Conservation (phyloP, 2,797 vertebrate species). For the Monodelphis domestica region DNA sequence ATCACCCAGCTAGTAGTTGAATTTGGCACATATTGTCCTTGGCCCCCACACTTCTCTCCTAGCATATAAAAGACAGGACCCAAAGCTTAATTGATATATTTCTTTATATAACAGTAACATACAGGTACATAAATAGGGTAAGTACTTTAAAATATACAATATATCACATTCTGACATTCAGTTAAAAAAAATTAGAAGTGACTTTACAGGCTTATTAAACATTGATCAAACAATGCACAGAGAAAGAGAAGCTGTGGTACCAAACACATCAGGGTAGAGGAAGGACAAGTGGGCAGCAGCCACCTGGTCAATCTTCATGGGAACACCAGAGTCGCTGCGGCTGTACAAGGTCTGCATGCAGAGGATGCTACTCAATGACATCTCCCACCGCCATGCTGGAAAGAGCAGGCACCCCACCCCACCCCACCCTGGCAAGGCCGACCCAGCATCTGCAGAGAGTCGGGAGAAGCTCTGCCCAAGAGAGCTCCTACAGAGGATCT, state of each 20-base stretch:
- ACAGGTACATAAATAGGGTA: constrained; percentile 83
- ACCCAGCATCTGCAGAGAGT: background rate
- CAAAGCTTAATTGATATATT: constrained; percentile 17
- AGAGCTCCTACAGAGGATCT: background rate
- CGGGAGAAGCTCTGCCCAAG: background rate
- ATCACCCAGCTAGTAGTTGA: background rate
- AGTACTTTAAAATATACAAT: constrained; percentile 82
- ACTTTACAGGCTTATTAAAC: constrained; percentile 71
- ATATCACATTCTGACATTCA: constrained; percentile 80
- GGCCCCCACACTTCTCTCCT: background rate
- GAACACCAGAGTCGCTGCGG: background rate
- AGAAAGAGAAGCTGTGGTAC: constrained; percentile 67
- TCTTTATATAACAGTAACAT: constrained; percentile 81
- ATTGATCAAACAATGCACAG: constrained; percentile 67
- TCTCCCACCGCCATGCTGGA: background rate
- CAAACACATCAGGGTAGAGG: constrained; percentile 9
- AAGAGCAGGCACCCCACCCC: background rate
- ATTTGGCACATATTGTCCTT: background rate
- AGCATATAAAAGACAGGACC: constrained; percentile 11
- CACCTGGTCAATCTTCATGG: background rate
- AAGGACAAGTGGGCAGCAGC: background rate
- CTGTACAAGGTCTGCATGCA: background rate
- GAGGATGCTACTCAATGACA: background rate
- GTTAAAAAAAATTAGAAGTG: constrained; percentile 2
- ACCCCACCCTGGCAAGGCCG: background rate